Base-by-base conservation (phyloP, 2,113 vertebrate species). In the Chaetodon trifascialis region DNA sequence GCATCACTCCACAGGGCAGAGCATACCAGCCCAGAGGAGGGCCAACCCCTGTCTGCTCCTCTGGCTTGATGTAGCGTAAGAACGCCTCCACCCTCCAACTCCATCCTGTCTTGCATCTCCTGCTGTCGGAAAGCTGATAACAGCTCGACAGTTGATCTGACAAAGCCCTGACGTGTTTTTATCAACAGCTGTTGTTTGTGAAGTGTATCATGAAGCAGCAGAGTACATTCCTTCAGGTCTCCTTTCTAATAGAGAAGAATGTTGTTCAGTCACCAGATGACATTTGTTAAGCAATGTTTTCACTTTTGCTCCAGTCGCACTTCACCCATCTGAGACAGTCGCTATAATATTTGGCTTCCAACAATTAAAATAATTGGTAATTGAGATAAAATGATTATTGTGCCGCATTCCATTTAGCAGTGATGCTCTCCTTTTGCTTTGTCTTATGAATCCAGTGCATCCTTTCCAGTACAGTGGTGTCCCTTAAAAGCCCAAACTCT, bases 1-100 rank as follows among this genome's bases (percentile, higher is more conserved):
- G 55, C 76, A 46, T 85, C 87, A 47, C 80, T 85, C 81, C 79
- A 58, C 83, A 66, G 84, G 82, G 60, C 79, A 60, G 84, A 81
- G 82, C 70, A 76, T 52, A 80, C 72, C 83, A 75, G 21, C 79
- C 60, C 51, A 4, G 40, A 51, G 76, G 46, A 88, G 80, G 62
- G 78, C 69, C 73, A 77, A 46, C 62, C 76, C 58, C 63, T 70
- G 71, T 80, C 73, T 86, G 65, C 42, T 69, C 30, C 49, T 73
- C 79, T 69, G 68, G 83, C 19, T 69, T 79, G 80, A 84, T 73
- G 69, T 63, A 80, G 88, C 63, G 8, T 55, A 77, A 88, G 51
- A 79, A 73, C 52, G 17, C n/a, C 67, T 62, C 59, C 76, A 59
- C 54, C 63, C 72, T 46, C 25, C 2, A 3, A 30, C 85, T 55